These are phyloP conservation scores for Leptocoma aspasia DNA, from an alignment of 2,113 vertebrate genomes.

Conservation along the genomic window DNA sequence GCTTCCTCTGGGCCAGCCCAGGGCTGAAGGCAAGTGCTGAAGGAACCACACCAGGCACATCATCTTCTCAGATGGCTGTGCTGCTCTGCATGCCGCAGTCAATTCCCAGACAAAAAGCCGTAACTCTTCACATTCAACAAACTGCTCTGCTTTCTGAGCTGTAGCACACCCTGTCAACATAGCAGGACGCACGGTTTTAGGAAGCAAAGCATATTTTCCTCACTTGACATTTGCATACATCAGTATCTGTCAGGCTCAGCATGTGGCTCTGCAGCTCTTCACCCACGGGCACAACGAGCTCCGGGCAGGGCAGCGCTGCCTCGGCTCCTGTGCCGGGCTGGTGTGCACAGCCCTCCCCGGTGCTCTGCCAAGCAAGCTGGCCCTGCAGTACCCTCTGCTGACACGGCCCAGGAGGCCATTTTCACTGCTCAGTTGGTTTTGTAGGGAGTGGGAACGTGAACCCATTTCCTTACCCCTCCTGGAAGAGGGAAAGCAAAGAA, in stretches of 20 bases:
- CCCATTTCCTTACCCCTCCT: neutral
- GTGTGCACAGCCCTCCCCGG: neutral
- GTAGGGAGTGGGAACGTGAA: neutral
- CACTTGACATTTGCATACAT: neutral
- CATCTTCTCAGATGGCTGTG: neutral
- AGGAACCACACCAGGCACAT: neutral
- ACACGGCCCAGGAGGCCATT: neutral
- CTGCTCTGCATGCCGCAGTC: neutral
- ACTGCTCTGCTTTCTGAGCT: neutral
- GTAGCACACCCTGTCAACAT: neutral
- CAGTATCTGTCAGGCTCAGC: neutral
- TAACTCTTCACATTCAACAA: neutral
- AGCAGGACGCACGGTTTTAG: neutral
- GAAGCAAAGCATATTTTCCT: neutral
- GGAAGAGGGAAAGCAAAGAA: neutral
- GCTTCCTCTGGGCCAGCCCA: neutral
- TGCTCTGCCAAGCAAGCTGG: neutral
- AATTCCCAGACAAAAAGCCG: neutral
- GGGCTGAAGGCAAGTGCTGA: neutral
- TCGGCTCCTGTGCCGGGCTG: accelerated
- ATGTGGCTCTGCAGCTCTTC: neutral
- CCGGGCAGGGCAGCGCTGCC: accelerated
- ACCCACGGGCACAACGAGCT: neutral
- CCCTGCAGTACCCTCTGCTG: conserved; percentile 39
- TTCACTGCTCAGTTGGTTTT: neutral